Percentiles rank a stretch among this genome's conserved stretches.
phyloP scores from a whole-genome alignment of 2,113 vertebrate species.

The Tyto alba region DNA sequence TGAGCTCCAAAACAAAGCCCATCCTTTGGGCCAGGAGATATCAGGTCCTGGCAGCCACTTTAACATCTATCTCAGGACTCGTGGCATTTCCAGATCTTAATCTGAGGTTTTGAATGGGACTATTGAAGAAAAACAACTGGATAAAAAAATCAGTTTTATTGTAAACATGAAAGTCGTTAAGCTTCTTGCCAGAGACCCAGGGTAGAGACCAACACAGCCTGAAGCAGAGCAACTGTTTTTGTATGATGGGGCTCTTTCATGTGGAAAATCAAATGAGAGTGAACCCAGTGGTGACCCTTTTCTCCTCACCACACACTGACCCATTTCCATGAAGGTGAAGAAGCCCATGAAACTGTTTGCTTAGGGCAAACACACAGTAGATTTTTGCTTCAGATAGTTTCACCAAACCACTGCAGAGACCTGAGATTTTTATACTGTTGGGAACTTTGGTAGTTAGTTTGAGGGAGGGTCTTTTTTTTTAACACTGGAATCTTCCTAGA shows the following conservation, averaged over 20 bases:
- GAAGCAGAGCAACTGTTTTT: neutral
- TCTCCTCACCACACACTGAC: neutral
- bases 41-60: neutral
- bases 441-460: neutral
- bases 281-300: neutral
- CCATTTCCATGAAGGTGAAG: neutral
- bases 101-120: neutral
- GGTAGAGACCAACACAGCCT: neutral
- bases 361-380: neutral
- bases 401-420: neutral
- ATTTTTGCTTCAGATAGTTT: neutral
- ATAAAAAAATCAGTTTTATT: neutral
- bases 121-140: constrained; percentile 8
- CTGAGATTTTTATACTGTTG: neutral
- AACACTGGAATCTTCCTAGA: neutral
- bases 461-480: neutral
- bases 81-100: constrained; percentile 10
- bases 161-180: neutral
- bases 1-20: constrained; percentile 5
- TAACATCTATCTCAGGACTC: neutral
- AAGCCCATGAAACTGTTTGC: neutral
- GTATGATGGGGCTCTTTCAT: neutral
- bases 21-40: neutral
- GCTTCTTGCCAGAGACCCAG: neutral
- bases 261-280: neutral